Evolutionary conservation across 1,140 invertebrate species (phyloP).

Genomic region (Tetranychus urticae): DNA sequence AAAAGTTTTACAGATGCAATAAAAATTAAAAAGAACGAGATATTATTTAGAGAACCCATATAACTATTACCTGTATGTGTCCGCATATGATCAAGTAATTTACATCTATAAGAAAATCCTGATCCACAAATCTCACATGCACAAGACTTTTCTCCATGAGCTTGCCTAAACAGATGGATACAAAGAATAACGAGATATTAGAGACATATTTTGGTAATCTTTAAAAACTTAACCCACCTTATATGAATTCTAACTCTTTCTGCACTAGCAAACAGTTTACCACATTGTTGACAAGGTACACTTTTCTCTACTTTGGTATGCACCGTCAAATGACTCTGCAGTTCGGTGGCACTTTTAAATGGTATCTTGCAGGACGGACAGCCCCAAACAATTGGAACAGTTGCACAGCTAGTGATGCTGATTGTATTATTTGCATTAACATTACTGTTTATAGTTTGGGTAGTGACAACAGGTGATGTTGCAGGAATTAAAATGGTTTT

Average conservation of each 20-base stretch:
- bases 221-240: background rate
- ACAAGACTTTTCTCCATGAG: slow-evolving; percentile 15
- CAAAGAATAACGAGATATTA: too few species aligned
- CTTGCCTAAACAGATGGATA: background rate
- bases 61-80: slow-evolving; percentile 12
- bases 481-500: too few species aligned
- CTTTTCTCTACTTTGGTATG: slow-evolving; percentile 15
- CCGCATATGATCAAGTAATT: slow-evolving; percentile 16
- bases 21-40: too few species aligned
- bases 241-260: slow-evolving; percentile 15
- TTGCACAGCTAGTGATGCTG: too few species aligned
- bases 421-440: too few species aligned
- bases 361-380: slow-evolving; percentile 17
- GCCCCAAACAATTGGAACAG: slow-evolving; percentile 11
- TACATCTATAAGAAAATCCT: slow-evolving; percentile 16
- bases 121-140: slow-evolving; percentile 16
- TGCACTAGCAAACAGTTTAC: slow-evolving; percentile 15
- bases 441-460: too few species aligned
- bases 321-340: slow-evolving; percentile 14
- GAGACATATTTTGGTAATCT: background rate
- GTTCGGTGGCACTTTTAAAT: slow-evolving; percentile 15
- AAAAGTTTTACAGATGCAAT: too few species aligned
- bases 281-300: slow-evolving; percentile 15
- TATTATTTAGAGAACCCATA: too few species aligned
- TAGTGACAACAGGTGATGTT: too few species aligned